Conservation (phyloP, 1,140 invertebrate genomes). For the Zeugodacus cucurbitae region DNA sequence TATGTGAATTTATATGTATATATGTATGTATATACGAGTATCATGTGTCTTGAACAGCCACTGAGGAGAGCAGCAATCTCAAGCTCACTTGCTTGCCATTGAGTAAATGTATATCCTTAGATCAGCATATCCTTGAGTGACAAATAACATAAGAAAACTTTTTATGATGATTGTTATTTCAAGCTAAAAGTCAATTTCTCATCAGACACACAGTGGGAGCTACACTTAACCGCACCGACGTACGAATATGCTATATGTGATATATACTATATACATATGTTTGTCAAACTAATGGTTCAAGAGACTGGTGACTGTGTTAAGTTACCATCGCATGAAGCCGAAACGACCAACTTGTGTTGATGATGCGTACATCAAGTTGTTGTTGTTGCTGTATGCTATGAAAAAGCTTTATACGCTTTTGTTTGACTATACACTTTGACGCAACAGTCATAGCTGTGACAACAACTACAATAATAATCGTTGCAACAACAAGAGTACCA, state of each 20-base stretch:
- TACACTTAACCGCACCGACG: background rate
- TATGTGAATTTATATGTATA: no score
- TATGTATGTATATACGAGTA: no score
- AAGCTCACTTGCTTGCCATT: background rate
- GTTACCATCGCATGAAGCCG: background rate
- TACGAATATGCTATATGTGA: background rate
- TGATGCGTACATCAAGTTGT: background rate
- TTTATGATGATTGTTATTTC: slow-evolving; percentile 37
- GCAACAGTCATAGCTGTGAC: background rate
- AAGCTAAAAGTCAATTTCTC: slow-evolving; percentile 33
- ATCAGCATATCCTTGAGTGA: slow-evolving; percentile 34
- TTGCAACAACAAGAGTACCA: background rate
- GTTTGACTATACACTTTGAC: background rate
- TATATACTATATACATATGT: background rate
- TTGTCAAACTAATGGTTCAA: background rate
- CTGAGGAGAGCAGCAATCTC: background rate
- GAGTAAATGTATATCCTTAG: background rate
- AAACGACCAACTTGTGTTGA: background rate
- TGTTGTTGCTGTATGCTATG: background rate
- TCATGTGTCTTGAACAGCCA: background rate
- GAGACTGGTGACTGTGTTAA: background rate
- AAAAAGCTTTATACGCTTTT: background rate
- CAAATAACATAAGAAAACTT: slow-evolving; percentile 38
- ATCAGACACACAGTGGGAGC: background rate
- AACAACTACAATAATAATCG: background rate